Conservation (phyloP, 2,113 vertebrate genomes). For the Candoia aspera region DNA sequence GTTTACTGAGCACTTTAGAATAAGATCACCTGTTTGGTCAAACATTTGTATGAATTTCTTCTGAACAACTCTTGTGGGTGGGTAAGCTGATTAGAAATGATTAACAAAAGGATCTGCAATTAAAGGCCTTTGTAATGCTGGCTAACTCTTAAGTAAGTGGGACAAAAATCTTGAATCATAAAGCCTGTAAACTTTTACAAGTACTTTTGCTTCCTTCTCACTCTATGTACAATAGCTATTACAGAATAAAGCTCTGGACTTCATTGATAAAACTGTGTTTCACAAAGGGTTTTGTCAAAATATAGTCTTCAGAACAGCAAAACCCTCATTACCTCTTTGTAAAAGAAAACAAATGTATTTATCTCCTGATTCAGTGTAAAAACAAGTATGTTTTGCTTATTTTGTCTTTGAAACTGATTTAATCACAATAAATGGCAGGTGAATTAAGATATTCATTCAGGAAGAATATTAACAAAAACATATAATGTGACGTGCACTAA, state of each 20-base stretch:
- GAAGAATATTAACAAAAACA: not conserved
- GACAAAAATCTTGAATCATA: not conserved
- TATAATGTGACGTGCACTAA: not conserved
- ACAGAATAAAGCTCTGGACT: not conserved
- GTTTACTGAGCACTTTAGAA: not conserved
- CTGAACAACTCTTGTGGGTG: not conserved
- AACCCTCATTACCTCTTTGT: not conserved
- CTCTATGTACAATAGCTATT: not conserved
- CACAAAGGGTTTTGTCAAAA: slow-evolving; percentile 5
- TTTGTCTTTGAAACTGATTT: not conserved
- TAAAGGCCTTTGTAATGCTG: not conserved
- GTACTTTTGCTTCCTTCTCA: not conserved
- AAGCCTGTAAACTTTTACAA: not conserved
- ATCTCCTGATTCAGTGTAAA: not conserved
- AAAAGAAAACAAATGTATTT: accelerated
- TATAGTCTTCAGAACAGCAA: not conserved
- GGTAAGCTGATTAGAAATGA: not conserved
- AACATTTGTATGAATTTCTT: not conserved
- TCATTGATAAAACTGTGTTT: not conserved
- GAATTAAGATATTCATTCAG: not conserved
- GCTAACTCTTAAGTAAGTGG: not conserved
- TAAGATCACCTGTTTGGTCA: not conserved
- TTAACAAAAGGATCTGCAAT: not conserved
- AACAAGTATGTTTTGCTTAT: not conserved
- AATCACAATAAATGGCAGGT: not conserved